These are phyloP conservation scores for Epinotia brunnichana DNA, from an alignment of 2,888 invertebrate genomes.

Conservation along the genomic window DNA sequence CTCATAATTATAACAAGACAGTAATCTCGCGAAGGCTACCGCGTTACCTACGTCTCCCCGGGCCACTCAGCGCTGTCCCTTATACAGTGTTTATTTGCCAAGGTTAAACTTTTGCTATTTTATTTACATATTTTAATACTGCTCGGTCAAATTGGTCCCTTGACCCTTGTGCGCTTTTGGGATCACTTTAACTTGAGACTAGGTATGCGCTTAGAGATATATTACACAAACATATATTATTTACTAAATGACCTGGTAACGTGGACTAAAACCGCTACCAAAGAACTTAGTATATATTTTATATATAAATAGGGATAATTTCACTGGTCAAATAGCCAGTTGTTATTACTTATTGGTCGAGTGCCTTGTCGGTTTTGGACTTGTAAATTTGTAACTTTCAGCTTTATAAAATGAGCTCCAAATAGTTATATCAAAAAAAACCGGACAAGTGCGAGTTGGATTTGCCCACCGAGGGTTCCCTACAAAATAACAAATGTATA, in stretches of 20 bases:
- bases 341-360: too few species aligned
- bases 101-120: constrained; percentile 37
- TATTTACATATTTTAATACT: constrained; percentile 43
- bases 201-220: neutral
- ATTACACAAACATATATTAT: neutral
- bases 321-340: too few species aligned
- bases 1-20: constrained; percentile 29
- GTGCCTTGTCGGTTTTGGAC: too few species aligned
- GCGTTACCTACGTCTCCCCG: neutral
- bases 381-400: too few species aligned
- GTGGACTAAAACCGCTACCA: neutral
- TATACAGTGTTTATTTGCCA: constrained; percentile 17
- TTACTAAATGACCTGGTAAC: neutral
- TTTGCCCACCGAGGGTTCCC: too few species aligned
- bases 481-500: too few species aligned
- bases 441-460: too few species aligned
- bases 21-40: neutral
- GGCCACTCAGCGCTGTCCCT: constrained; percentile 13
- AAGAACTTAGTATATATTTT: too few species aligned
- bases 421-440: too few species aligned
- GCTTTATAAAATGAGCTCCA: too few species aligned
- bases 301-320: too few species aligned
- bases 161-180: constrained; percentile 1
- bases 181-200: constrained; percentile 15
- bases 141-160: constrained; percentile 27